Percentiles rank a stretch among this genome's conserved stretches.
phyloP scores from a whole-genome alignment of 2,797 vertebrate genomes.

The Malacoraja senta region DNA sequence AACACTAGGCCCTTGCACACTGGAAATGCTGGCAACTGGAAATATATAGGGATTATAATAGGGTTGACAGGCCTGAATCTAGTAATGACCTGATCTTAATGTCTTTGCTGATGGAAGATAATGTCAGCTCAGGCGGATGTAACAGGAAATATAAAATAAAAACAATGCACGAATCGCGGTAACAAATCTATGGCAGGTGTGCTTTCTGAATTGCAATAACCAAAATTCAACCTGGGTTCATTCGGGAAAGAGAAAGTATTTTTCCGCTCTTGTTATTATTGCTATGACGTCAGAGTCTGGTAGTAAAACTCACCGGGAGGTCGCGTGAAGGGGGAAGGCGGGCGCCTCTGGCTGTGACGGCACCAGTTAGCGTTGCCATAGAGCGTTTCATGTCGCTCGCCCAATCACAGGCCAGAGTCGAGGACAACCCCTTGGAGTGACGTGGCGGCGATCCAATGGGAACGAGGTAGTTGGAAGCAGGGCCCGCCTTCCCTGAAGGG shows the following conservation, averaged over 20 bases:
- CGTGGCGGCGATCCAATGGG: background rate
- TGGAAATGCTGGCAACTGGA: background rate
- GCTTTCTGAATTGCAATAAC: background rate
- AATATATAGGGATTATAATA: background rate
- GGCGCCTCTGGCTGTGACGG: background rate
- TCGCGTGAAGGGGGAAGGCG: background rate
- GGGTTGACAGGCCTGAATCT: background rate
- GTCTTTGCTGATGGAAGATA: background rate
- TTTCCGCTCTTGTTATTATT: constrained; percentile 6
- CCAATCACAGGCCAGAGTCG: background rate
- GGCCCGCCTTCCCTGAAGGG: background rate
- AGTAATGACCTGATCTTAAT: background rate
- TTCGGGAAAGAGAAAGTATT: background rate
- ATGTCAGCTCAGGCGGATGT: background rate
- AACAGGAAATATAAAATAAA: background rate
- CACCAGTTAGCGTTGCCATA: background rate
- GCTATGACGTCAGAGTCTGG: constrained; percentile 10
- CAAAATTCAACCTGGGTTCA: background rate
- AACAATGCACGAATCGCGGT: background rate
- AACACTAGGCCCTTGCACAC: too few species aligned
- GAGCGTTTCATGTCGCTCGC: background rate
- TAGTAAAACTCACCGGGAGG: background rate
- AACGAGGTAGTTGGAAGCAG: fast-evolving
- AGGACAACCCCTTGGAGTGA: background rate
- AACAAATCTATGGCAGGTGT: background rate